Base-by-base conservation (phyloP, 2,113 vertebrate species). In the mouse (Mus musculus) region DNA sequence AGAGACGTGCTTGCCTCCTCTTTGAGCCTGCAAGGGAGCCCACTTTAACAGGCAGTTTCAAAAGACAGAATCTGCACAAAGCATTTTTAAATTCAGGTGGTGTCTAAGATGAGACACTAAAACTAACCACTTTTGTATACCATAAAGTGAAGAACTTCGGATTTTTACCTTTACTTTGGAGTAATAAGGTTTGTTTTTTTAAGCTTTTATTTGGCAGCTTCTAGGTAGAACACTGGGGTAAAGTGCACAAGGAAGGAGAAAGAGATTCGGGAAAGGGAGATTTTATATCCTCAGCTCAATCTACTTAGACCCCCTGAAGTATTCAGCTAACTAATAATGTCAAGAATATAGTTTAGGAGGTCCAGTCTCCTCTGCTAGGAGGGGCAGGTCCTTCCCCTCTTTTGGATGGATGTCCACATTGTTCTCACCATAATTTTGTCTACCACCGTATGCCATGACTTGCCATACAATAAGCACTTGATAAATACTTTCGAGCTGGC, bases 151-250 rank as follows among this genome's bases (percentile, higher is more conserved):
- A 59, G 28, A 93, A 76, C 72, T 82, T 82, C 67, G 91, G 84
- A 86, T 95, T 84, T 96, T 95, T 93, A 72, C 52, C 72, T 96
- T 88, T 39, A 89, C 42, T 90, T 93, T 94, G 84, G 28, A 91
- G 30, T 81, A 82, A 33, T 49, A 87, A 56, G 33, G 7, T 96
- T 89, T 71, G 3, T 78, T 28, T 61, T 28, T 61, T 10, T 17
- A 67, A 10, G 17, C 67, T 46, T 69, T 49, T 22, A 7, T 87
- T 87, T 87, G 63, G 17, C 8, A 84, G 20, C 49, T 90, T 95
- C 39, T 88, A 88, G 30, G 77, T 92, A 94, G 80, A 96, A 93
- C 39, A 94, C 63, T 76, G 80, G 19, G 69, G 81, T 54, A 89
- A 96, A 89, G 26, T 67, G 11, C 69, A 87, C 24, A 46, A 88